These are phyloP conservation scores for Phenganax stokvisi DNA, from an alignment of 92 coral and sea anemone species.

Conservation along the genomic window DNA sequence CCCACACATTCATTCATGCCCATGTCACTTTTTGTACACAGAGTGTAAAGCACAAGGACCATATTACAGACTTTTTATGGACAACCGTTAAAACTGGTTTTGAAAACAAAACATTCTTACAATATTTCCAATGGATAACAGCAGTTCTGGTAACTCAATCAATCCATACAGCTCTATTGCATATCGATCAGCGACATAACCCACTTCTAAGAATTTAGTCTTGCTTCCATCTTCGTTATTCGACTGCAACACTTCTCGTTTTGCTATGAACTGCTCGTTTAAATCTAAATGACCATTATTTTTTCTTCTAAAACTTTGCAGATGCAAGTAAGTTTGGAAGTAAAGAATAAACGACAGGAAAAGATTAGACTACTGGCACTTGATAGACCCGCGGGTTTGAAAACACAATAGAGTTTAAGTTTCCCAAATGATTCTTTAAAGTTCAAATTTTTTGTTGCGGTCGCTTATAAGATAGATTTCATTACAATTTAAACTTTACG, in stretches of 20 bases:
- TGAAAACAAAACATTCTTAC: constrained; percentile 46
- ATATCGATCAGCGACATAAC: constrained; percentile 69
- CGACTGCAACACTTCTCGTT: constrained; percentile 1
- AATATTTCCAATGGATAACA: constrained; percentile 68
- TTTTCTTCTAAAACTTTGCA: background rate
- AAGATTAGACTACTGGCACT: too few species aligned
- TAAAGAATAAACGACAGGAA: too few species aligned
- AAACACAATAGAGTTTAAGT: too few species aligned
- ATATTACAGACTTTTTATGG: background rate
- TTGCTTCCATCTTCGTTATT: constrained; percentile 32
- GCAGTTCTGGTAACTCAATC: constrained; percentile 39
- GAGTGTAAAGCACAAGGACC: too few species aligned
- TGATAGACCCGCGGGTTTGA: too few species aligned
- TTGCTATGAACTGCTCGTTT: constrained; percentile 40
- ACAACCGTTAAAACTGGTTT: background rate
- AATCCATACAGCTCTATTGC: constrained; percentile 51
- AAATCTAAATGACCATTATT: constrained; percentile 26
- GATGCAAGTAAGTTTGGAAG: too few species aligned
- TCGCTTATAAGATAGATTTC: too few species aligned
- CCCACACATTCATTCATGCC: too few species aligned
- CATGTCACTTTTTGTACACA: too few species aligned
- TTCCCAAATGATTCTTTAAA: too few species aligned
- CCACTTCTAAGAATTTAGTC: constrained; percentile 67
- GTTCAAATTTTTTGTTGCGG: too few species aligned
- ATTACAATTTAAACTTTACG: too few species aligned